Percentiles rank a stretch among this genome's conserved stretches.
Conservation (phyloP, 53 echinoderm and acorn worm genomes). For the Holothuria scabra region DNA sequence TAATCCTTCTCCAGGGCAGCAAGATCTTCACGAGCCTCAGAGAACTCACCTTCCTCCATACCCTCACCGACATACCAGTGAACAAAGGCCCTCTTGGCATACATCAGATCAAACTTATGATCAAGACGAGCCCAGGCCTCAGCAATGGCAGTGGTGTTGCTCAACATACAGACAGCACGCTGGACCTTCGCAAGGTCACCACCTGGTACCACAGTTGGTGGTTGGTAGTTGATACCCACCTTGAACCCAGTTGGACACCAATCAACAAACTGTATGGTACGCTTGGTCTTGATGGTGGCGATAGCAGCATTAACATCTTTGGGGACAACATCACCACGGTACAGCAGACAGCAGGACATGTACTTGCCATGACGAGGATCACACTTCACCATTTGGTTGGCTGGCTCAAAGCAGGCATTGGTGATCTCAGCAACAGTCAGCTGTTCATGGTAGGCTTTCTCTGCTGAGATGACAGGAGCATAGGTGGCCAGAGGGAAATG, state of each 20-base stretch:
- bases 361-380: too few relatives aligned
- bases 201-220: slow-evolving; percentile 64
- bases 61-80: slow-evolving; percentile 45
- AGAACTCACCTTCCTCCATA: too few relatives aligned
- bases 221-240: slow-evolving; percentile 72
- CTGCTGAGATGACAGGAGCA: slow-evolving; percentile 81
- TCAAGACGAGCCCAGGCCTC: slow-evolving; percentile 57
- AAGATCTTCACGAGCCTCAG: slow-evolving; percentile 81
- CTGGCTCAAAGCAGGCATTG: slow-evolving; percentile 64
- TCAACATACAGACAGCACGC: too few relatives aligned
- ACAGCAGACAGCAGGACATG: slow-evolving; percentile 61
- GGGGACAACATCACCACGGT: slow-evolving; percentile 63
- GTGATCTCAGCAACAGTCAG: slow-evolving; percentile 53
- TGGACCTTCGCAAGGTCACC: too few relatives aligned
- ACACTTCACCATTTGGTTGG: too few relatives aligned
- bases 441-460: too few relatives aligned
- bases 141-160: slow-evolving; percentile 32
- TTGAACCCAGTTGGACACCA: slow-evolving; percentile 67
- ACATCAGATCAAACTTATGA: too few relatives aligned
- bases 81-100: too few relatives aligned
- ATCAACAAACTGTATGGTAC: slow-evolving; percentile 66
- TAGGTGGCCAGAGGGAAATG: slow-evolving; percentile 78
- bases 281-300: slow-evolving; percentile 63
- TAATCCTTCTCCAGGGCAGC: slow-evolving; percentile 81
- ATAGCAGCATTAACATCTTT: too few relatives aligned